Evolutionary conservation across 2,797 vertebrate genomes (phyloP).

Genomic region (Oceanodroma leucorhoa): DNA sequence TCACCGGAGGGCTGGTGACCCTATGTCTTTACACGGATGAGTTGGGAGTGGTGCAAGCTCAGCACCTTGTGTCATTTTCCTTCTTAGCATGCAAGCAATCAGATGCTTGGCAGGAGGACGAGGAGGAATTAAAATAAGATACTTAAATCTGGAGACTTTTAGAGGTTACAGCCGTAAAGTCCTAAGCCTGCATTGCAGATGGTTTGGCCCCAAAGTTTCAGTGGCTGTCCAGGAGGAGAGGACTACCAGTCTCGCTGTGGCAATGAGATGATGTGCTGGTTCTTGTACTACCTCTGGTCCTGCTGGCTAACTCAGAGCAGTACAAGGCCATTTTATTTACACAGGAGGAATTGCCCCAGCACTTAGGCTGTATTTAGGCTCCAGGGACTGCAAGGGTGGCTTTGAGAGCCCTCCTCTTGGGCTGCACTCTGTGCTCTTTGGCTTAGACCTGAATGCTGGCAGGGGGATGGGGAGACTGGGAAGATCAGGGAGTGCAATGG

Average conservation of each 20-base stretch:
- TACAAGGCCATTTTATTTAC: rapidly evolving
- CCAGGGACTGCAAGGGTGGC: background rate
- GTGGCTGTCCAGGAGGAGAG: background rate
- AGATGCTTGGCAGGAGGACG: constrained; percentile 14
- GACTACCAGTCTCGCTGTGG: rapidly evolving
- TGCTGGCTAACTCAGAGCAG: background rate
- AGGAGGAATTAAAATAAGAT: constrained; percentile 47
- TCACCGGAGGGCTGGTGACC: background rate
- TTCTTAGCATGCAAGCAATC: constrained; percentile 19
- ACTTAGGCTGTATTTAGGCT: background rate
- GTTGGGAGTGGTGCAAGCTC: constrained; percentile 31
- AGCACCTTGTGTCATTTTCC: constrained; percentile 47
- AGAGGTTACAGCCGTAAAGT: background rate
- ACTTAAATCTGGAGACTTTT: constrained; percentile 39
- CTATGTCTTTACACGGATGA: background rate
- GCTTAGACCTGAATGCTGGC: background rate
- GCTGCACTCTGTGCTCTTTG: background rate
- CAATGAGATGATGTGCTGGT: background rate
- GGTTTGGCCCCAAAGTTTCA: background rate
- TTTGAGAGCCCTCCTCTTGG: background rate
- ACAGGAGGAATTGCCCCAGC: background rate
- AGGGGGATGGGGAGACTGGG: background rate
- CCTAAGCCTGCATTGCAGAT: constrained; percentile 46
- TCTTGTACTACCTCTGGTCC: background rate
- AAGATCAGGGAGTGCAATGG: background rate